Evolutionary conservation across 2,888 invertebrate species (phyloP).

Genomic region (Meloe dianella): DNA sequence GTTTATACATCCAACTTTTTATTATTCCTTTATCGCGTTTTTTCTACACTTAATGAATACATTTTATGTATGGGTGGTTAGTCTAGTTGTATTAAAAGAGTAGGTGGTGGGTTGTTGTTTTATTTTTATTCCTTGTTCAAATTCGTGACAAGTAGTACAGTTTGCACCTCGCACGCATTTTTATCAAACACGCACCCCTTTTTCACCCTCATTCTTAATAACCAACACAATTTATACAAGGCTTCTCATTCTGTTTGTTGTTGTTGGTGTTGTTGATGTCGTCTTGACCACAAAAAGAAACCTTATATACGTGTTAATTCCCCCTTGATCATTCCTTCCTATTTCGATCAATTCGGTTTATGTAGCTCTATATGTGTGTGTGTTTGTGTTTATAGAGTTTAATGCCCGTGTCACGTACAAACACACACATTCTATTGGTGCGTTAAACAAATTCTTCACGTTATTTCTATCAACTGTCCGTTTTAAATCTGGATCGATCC

Average conservation of each 20-base stretch:
- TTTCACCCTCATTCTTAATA: neutral
- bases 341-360: conserved; percentile 16
- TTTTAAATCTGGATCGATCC: conserved; percentile 7
- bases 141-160: conserved; percentile 31
- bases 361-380: neutral
- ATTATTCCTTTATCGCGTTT: conserved; percentile 30
- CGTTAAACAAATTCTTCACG: conserved; percentile 8
- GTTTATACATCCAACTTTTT: conserved; percentile 19
- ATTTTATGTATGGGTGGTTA: conserved; percentile 26
- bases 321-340: conserved; percentile 15
- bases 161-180: conserved; percentile 27
- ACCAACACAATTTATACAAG: conserved; percentile 10
- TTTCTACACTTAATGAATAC: conserved; percentile 26
- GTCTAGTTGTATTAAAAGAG: conserved; percentile 14
- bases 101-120: neutral
- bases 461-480: conserved; percentile 10
- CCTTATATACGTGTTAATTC: conserved; percentile 23
- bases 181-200: conserved; percentile 29
- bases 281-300: conserved; percentile 20
- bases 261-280: conserved; percentile 1
- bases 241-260: conserved; percentile 9
- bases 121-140: conserved; percentile 1
- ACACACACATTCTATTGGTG: conserved; percentile 10
- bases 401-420: conserved; percentile 21
- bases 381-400: no score